Percentiles rank a stretch among this genome's conserved stretches.
Evolutionary conservation across 2,797 vertebrate genomes (phyloP).

Genomic region (Eulemur rubriventer): DNA sequence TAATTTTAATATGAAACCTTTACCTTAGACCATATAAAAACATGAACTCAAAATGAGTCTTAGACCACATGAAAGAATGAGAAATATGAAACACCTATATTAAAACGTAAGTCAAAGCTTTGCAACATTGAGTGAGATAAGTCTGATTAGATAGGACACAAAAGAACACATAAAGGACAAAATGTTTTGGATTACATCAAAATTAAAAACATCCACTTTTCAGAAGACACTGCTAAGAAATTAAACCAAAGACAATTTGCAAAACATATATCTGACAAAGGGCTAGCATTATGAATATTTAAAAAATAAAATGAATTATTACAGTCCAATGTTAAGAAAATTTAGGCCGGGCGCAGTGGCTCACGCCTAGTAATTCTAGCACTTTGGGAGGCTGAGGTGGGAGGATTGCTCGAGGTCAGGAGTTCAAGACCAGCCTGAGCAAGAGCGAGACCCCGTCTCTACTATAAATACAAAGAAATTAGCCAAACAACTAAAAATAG

Average conservation of each 20-base stretch:
- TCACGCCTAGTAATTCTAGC: too few species aligned
- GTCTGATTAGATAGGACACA: not conserved
- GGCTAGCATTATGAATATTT: not conserved
- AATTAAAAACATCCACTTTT: not conserved
- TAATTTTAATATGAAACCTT: not conserved
- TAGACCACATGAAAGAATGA: not conserved
- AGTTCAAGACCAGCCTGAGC: too few species aligned
- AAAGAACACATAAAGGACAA: not conserved
- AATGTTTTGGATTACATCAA: not conserved
- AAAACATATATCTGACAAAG: not conserved
- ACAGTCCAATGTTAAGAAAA: not conserved
- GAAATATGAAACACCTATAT: not conserved
- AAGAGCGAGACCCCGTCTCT: too few species aligned
- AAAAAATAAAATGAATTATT: not conserved
- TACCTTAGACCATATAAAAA: not conserved
- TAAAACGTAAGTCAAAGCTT: not conserved
- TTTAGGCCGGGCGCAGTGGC: too few species aligned
- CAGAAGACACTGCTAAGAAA: not conserved
- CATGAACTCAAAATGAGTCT: not conserved
- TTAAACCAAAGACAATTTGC: not conserved
- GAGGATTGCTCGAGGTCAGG: too few species aligned
- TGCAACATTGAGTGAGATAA: not conserved
- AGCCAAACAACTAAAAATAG: too few species aligned
- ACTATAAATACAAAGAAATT: too few species aligned
- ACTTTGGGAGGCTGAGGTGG: too few species aligned